phyloP scores from a whole-genome alignment of 2,113 vertebrate species.

The Hucho hucho region DNA sequence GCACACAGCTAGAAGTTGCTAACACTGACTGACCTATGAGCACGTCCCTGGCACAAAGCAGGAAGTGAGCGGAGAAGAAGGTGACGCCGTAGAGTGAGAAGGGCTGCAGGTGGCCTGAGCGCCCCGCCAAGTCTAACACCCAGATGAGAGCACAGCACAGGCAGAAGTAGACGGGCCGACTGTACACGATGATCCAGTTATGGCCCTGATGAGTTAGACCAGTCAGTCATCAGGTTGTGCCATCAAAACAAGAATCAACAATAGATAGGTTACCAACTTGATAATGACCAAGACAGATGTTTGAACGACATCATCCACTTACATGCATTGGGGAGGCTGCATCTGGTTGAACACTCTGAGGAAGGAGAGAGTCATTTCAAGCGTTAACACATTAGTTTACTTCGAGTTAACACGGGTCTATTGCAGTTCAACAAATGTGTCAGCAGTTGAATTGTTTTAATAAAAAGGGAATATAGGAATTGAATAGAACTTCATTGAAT shows the following conservation, averaged over 20 bases:
- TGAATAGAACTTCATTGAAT: no score
- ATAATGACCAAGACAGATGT: neutral
- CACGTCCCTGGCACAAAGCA: conserved; percentile 80
- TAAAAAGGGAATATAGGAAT: no score
- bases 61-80: conserved; percentile 80
- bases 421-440: no score
- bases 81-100: conserved; percentile 86
- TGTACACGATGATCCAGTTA: conserved; percentile 95
- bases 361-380: conserved; percentile 18
- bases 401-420: no score
- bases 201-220: conserved; percentile 78
- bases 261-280: neutral
- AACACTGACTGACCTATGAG: conserved; percentile 76
- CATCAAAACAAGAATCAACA: neutral
- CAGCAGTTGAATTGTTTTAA: no score
- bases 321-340: conserved; percentile 95
- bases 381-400: neutral
- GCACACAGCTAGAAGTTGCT: neutral
- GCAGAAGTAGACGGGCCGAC: conserved; percentile 94
- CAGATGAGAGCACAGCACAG: conserved; percentile 93
- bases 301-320: conserved; percentile 63
- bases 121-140: conserved; percentile 86
- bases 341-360: conserved; percentile 94
- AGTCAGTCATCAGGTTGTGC: neutral
- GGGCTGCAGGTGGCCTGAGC: conserved; percentile 77